phyloP scores from a whole-genome alignment of 1,140 invertebrate species.

The Potamilus streckersoni region DNA sequence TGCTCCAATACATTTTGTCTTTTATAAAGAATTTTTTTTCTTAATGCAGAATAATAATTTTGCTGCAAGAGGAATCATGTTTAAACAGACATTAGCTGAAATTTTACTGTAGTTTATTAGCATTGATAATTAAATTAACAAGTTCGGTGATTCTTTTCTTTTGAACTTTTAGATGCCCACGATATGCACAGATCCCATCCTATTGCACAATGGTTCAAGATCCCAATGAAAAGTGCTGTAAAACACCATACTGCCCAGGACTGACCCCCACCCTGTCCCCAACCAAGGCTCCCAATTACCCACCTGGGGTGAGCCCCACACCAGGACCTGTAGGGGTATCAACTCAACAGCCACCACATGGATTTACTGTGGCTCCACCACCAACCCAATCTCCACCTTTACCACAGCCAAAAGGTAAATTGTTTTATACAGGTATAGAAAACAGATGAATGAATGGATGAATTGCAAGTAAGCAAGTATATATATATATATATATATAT shows the following conservation, averaged over 20 bases:
- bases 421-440: no score
- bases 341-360: no score
- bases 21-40: no score
- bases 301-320: constrained; percentile 2
- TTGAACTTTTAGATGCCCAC: constrained; percentile 35
- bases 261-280: constrained; percentile 16
- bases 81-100: no score
- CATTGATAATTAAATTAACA: no score
- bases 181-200: constrained; percentile 33
- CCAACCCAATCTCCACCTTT: background rate
- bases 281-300: background rate
- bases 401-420: background rate
- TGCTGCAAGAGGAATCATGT: no score
- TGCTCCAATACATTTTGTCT: no score
- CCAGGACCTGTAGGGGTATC: constrained; percentile 3
- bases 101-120: no score
- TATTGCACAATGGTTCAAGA: constrained; percentile 41
- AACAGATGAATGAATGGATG: no score
- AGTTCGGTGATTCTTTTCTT: background rate
- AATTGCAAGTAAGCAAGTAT: no score
- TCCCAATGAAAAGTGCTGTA: constrained; percentile 44
- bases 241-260: constrained; percentile 36
- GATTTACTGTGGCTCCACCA: background rate
- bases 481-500: no score
- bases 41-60: no score